Percentiles rank a stretch among this genome's conserved stretches.
These are phyloP conservation scores for Neofelis nebulosa DNA, from an alignment of 2,113 vertebrate genomes.

Conservation along the genomic window DNA sequence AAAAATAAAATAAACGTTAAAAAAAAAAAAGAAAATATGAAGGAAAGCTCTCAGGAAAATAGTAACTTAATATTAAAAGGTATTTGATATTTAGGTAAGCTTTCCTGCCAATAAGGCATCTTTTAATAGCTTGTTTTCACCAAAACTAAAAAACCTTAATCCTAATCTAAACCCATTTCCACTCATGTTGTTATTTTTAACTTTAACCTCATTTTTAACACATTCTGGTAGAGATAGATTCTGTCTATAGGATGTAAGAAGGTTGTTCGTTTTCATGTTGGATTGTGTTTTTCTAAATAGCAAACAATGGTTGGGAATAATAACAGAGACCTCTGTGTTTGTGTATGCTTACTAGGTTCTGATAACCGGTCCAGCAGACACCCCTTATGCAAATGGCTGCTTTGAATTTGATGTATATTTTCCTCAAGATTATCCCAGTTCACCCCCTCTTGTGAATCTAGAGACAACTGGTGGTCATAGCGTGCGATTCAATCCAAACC, in stretches of 20 bases:
- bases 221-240: neutral
- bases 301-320: neutral
- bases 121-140: conserved; percentile 2
- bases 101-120: neutral
- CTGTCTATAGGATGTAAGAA: neutral
- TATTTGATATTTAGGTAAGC: neutral
- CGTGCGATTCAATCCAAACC: conserved; percentile 98
- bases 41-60: neutral
- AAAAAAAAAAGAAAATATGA: neutral
- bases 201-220: neutral
- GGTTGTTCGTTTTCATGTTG: neutral
- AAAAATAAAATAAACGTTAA: too few relatives aligned
- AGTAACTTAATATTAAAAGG: neutral
- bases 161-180: neutral
- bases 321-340: neutral
- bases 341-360: conserved; percentile 89
- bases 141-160: conserved; percentile 21
- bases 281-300: neutral
- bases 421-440: conserved; percentile 99
- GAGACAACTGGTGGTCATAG: conserved; percentile 99
- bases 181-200: neutral
- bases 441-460: conserved; percentile 97
- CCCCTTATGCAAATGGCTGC: conserved; percentile 98
- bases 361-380: conserved; percentile 98
- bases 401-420: conserved; percentile 99